Evolutionary conservation across 2,888 invertebrate species (phyloP), one percentile per base, ranked within the genome.

Genomic region (Agriopis leucophaearia): DNA sequence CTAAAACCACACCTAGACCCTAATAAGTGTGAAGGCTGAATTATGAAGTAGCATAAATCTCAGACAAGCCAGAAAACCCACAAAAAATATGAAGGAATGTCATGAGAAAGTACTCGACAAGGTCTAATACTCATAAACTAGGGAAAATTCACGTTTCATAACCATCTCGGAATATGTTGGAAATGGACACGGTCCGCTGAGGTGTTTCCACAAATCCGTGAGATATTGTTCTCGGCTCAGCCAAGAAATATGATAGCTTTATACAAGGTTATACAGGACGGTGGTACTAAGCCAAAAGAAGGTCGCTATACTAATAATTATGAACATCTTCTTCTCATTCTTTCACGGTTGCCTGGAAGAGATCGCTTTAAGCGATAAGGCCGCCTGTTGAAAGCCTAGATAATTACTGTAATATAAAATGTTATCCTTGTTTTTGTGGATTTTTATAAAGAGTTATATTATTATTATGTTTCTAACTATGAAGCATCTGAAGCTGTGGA

Each of bases 171-270:
- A 36, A 48, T 47, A 58, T 15, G 48, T 36, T 47, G 35, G 58
- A 50, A 27, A 42, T n/a, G 59, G 42, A 38, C 50, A n/a, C 59
- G 59, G 59, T 16, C 50, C 59, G 50, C n/a, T 6, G 50, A 50
- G 59, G 59, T 59, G 59, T 59, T 50, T 50, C 50, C 42, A 40
- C 50, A 59, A 59, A 59, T 59, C 59, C 59, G 40, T 58, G 59
- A 59, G 48, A 59, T 47, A 47, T 59, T 59, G 59, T 59, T 50
- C 48, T 40, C 59, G 40, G 59, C 48, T 59, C 50, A 40, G 59
- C 48, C 48, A 47, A 50, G 50, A 51, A 48, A 59, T 59, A 50
- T 51, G 59, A 42, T 48, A 40, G 59, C 50, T 51, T 59, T 50
- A 27, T 27, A 27, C 27, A 27, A 27, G 27, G 27, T 27, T 27